These are phyloP conservation scores for Apogon hyalosoma DNA, from an alignment of 2,797 vertebrate species.

Conservation along the genomic window DNA sequence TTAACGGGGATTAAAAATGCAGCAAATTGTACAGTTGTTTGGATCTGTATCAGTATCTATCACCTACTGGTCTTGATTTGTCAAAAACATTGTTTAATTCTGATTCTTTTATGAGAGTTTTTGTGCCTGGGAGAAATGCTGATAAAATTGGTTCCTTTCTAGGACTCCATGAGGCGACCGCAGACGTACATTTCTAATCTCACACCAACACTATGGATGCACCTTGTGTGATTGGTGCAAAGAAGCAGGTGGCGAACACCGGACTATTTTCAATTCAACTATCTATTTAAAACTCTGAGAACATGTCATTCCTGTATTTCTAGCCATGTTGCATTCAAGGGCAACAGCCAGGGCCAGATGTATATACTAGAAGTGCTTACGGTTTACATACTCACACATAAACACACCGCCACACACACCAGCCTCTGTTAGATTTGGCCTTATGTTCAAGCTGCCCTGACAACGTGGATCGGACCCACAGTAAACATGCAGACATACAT, in stretches of 20 bases:
- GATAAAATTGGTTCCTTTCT: constrained; percentile 51
- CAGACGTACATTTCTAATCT: constrained; percentile 9
- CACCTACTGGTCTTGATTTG: too few relatives aligned
- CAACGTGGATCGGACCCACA: constrained; percentile 43
- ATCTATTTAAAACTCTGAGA: constrained; percentile 44
- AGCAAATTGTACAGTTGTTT: too few relatives aligned
- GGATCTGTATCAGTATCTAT: too few relatives aligned
- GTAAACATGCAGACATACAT: constrained; percentile 14
- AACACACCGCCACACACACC: constrained; percentile 34
- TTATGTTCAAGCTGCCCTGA: constrained; percentile 58
- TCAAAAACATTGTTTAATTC: too few relatives aligned
- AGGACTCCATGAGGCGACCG: constrained; percentile 24
- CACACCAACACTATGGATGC: constrained; percentile 6
- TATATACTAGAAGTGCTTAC: constrained; percentile 12
- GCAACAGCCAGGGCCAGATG: constrained; percentile 22
- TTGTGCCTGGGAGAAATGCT: constrained; percentile 16
- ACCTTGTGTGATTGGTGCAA: constrained; percentile 5
- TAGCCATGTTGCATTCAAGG: constrained; percentile 36
- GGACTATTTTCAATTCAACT: constrained; percentile 32
- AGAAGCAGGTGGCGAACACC: not conserved
- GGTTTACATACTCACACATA: constrained; percentile 34
- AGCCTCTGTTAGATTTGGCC: constrained; percentile 52
- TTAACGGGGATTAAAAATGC: too few relatives aligned
- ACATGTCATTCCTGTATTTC: constrained; percentile 45
- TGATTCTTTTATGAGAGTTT: too few relatives aligned